A percentile compares a stretch with the other conserved stretches of the same genome.
These are phyloP conservation scores for Phallusia fumigata DNA, from an alignment of 23 tunicate species.

Conservation along the genomic window DNA sequence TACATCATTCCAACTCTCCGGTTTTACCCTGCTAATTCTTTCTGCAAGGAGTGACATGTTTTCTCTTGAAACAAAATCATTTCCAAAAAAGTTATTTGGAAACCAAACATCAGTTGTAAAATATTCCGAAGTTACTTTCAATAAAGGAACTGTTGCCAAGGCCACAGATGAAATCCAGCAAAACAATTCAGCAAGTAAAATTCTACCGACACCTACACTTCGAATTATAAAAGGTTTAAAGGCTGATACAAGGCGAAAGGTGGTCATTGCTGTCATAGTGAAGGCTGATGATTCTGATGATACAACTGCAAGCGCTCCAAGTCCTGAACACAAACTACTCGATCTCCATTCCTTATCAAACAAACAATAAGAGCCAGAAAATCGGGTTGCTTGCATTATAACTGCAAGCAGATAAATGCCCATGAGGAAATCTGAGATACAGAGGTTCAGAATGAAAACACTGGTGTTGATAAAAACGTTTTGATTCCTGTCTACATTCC, in stretches of 20 bases:
- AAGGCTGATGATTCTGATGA: neutral
- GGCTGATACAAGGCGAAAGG: conserved; percentile 2
- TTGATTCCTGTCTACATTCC: no score
- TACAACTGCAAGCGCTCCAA: neutral
- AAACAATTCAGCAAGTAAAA: neutral
- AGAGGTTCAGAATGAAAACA: neutral
- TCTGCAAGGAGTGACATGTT: neutral
- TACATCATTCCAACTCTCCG: neutral
- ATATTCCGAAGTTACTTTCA: neutral
- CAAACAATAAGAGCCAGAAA: neutral
- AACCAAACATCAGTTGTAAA: neutral
- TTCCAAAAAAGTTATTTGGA: neutral
- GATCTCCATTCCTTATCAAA: conserved; percentile 11
- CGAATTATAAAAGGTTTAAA: neutral
- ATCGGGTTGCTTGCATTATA: neutral
- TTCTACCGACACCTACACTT: neutral
- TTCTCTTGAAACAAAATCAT: neutral
- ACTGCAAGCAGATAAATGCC: conserved; percentile 15
- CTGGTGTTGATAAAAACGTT: neutral
- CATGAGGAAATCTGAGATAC: conserved; percentile 11
- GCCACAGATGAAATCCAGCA: neutral
- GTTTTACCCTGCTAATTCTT: neutral
- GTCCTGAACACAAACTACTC: conserved; percentile 4
- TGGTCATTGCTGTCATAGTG: neutral
- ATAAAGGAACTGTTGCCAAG: neutral